A percentile compares a stretch with the other conserved stretches of the same genome.
These are phyloP conservation scores for Acholoe squamosa DNA, from an alignment of 2,888 invertebrate genomes.

Conservation along the genomic window DNA sequence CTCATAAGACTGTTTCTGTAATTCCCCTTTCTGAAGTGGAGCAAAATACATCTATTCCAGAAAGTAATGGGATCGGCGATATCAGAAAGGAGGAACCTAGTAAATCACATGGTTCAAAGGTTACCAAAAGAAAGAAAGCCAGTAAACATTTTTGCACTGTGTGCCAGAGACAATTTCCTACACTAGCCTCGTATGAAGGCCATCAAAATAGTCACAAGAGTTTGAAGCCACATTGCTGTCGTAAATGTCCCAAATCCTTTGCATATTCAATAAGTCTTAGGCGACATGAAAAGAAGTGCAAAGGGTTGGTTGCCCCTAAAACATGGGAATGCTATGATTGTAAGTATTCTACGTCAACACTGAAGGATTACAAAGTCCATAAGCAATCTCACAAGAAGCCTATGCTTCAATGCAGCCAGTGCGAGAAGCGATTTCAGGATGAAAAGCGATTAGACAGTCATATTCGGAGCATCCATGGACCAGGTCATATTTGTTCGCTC, in stretches of 20 bases:
- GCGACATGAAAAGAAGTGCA: conserved; percentile 26
- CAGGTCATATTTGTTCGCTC: not conserved
- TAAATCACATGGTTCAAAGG: no score
- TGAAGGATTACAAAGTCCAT: not conserved
- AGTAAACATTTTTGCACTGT: not conserved
- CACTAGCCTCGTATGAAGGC: not conserved
- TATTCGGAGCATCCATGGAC: not conserved
- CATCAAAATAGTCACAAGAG: conserved; percentile 6
- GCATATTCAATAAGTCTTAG: not conserved
- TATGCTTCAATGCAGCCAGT: not conserved
- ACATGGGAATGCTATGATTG: not conserved
- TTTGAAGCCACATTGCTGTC: not conserved
- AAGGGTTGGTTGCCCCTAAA: not conserved
- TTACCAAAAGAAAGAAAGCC: no score
- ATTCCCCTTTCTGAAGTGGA: no score
- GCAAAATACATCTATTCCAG: no score
- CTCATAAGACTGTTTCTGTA: no score
- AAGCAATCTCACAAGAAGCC: not conserved
- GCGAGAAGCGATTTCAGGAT: not conserved
- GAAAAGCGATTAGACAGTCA: not conserved
- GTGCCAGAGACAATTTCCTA: not conserved
- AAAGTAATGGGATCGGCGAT: no score
- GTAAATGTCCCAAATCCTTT: conserved; percentile 25
- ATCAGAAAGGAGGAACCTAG: no score
- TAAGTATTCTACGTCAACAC: not conserved